Evolutionary conservation across 2,888 invertebrate species (phyloP).

Genomic region (Acrobasis suavella): DNA sequence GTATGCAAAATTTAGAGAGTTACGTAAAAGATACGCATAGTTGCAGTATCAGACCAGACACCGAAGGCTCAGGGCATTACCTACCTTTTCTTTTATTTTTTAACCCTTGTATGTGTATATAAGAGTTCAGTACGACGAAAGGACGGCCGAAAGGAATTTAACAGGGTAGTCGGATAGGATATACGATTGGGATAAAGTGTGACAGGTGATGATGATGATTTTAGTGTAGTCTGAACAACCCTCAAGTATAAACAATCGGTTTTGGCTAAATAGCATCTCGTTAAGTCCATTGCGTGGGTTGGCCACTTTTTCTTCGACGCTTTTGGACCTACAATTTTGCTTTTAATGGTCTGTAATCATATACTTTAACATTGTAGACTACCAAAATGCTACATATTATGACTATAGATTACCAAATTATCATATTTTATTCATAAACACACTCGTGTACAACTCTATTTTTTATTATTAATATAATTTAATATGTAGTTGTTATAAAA

Average conservation of each 20-base stretch:
- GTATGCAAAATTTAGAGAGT: no score
- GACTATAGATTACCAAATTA: slow-evolving; percentile 59
- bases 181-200: no score
- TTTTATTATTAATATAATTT: background rate
- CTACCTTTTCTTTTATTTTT: no score
- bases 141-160: no score
- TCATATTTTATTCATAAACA: slow-evolving; percentile 57
- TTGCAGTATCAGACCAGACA: no score
- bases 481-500: background rate
- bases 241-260: slow-evolving; percentile 3
- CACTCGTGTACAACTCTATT: slow-evolving; percentile 35
- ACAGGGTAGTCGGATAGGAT: no score
- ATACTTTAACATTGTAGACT: slow-evolving; percentile 46
- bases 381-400: slow-evolving; percentile 47
- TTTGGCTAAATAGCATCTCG: slow-evolving; percentile 4
- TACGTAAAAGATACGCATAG: no score
- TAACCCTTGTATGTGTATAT: no score
- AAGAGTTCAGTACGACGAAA: no score
- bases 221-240: background rate
- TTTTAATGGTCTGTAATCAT: slow-evolving; percentile 62
- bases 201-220: no score
- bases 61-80: no score
- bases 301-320: slow-evolving; percentile 44
- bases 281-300: slow-evolving; percentile 40
- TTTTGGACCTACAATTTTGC: slow-evolving; percentile 52